A percentile compares a stretch with the other conserved stretches of the same genome.
These are phyloP conservation scores for Corydoras sp. DNA, from an alignment of 2,113 vertebrate genomes.

Conservation along the genomic window DNA sequence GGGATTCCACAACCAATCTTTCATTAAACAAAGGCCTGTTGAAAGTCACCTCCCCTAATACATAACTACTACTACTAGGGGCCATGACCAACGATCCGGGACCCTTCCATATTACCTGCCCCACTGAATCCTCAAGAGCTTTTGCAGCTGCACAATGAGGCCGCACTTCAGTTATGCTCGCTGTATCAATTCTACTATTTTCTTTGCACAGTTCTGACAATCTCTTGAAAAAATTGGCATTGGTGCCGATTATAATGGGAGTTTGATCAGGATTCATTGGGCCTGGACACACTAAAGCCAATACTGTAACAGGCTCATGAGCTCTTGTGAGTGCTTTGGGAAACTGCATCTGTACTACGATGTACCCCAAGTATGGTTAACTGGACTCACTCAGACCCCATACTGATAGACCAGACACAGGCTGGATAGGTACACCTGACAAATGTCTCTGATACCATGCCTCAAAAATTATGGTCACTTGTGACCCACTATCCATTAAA, in stretches of 20 bases:
- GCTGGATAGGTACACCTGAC: not conserved
- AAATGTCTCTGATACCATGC: conserved; percentile 18
- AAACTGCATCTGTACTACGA: not conserved
- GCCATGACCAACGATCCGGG: no score
- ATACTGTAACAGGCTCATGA: conserved; percentile 1
- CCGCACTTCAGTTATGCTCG: no score
- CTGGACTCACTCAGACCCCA: conserved; percentile 27
- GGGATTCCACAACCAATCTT: no score
- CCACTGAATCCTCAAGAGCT: no score
- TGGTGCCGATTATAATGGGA: conserved; percentile 8
- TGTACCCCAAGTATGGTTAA: conserved; percentile 30
- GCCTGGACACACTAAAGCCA: conserved; percentile 31
- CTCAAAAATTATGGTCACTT: conserved; percentile 36
- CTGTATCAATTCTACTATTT: no score
- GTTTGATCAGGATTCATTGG: conserved; percentile 16
- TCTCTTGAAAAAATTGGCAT: not conserved
- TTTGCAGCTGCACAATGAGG: no score
- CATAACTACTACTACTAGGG: no score
- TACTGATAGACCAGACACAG: not conserved
- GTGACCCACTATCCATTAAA: conserved; percentile 37
- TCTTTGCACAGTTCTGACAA: conserved; percentile 21
- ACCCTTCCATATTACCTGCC: no score
- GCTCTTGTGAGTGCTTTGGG: not conserved
- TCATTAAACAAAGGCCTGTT: no score
- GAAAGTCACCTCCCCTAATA: no score